Conservation (phyloP, 2,888 invertebrate species). For the Portevinia maculata region DNA sequence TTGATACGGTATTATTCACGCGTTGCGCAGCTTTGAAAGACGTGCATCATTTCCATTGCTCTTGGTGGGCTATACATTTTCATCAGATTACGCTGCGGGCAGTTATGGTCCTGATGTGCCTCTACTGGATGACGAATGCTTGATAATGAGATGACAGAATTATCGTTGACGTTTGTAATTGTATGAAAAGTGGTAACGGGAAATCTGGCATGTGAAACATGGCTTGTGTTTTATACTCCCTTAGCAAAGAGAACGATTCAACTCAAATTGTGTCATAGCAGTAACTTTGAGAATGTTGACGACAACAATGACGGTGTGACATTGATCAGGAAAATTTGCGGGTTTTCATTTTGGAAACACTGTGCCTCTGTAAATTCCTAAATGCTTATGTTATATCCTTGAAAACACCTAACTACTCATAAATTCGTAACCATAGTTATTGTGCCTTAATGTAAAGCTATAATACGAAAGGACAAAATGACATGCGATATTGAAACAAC, state of each 20-base stretch:
- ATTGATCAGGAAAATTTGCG: not conserved
- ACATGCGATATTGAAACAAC: constrained; percentile 26
- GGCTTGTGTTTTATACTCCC: constrained; percentile 11
- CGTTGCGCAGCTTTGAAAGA: constrained; percentile 58
- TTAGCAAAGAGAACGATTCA: not conserved
- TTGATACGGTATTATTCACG: constrained; percentile 60
- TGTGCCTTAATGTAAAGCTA: constrained; percentile 10
- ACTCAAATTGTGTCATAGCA: not conserved
- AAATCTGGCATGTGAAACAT: constrained; percentile 57
- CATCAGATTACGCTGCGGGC: constrained; percentile 70
- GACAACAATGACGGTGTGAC: not conserved
- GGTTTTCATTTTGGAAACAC: too few species aligned
- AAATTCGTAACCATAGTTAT: constrained; percentile 3
- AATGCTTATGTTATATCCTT: constrained; percentile 12
- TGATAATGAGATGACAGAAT: constrained; percentile 73
- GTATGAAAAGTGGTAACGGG: constrained; percentile 67
- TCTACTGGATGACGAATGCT: constrained; percentile 64
- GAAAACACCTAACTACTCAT: not conserved
- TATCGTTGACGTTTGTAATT: constrained; percentile 66
- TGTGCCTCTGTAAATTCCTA: constrained; percentile 14
- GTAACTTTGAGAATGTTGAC: not conserved
- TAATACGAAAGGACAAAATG: constrained; percentile 23
- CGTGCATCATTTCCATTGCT: constrained; percentile 34
- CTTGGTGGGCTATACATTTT: constrained; percentile 62
- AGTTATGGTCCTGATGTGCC: constrained; percentile 68